A percentile compares a stretch with the other conserved stretches of the same genome.
Evolutionary conservation across 2,888 invertebrate genomes (phyloP).

Genomic region (Temnothorax ravouxi): DNA sequence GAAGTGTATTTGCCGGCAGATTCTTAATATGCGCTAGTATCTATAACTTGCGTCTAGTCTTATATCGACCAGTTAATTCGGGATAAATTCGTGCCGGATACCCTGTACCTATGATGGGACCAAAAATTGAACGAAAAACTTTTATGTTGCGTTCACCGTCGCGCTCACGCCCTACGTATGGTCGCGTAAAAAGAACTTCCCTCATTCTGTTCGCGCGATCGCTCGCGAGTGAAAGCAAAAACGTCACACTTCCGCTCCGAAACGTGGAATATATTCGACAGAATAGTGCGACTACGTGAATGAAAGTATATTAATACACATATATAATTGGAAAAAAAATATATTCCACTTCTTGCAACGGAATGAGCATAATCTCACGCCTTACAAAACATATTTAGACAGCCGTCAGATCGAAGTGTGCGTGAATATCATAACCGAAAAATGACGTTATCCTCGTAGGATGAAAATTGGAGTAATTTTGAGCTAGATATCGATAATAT

Average conservation of each 20-base stretch:
- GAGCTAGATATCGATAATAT: conserved; percentile 41
- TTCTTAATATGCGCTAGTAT: conserved; percentile 67
- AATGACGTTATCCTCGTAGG: conserved; percentile 35
- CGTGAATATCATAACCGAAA: conserved; percentile 42
- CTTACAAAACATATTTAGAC: conserved; percentile 36
- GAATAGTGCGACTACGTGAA: conserved; percentile 33
- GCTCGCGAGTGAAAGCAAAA: conserved; percentile 55
- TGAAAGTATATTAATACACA: conserved; percentile 50
- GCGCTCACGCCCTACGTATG: conserved; percentile 74
- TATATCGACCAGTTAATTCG: conserved; percentile 72
- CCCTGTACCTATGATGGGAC: conserved; percentile 84
- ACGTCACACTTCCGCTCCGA: conserved; percentile 27
- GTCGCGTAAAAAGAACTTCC: conserved; percentile 62
- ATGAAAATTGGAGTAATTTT: conserved; percentile 31
- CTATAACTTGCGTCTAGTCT: conserved; percentile 67
- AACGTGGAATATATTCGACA: conserved; percentile 39
- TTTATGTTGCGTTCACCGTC: conserved; percentile 77
- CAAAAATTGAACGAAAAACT: conserved; percentile 79
- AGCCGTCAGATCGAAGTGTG: conserved; percentile 19
- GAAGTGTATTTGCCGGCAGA: conserved; percentile 43
- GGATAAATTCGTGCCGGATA: conserved; percentile 73
- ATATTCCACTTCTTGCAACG: conserved; percentile 32
- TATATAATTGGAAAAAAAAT: conserved; percentile 26
- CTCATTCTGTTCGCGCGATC: conserved; percentile 67
- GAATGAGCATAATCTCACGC: conserved; percentile 43